These are phyloP conservation scores for Oreochromis niloticus DNA, from an alignment of 2,113 vertebrate genomes.

Conservation along the genomic window DNA sequence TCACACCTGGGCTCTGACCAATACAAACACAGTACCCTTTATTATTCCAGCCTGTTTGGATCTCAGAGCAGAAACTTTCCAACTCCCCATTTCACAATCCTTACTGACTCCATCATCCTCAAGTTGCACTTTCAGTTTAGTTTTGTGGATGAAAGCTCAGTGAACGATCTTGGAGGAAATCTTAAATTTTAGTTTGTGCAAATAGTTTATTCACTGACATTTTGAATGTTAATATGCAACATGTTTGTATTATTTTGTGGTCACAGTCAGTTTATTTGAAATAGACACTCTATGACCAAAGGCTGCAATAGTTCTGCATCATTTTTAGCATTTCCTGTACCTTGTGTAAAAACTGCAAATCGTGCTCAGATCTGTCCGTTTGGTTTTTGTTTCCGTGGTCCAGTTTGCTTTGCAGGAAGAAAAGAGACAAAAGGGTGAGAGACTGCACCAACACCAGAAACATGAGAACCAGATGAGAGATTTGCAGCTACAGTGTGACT, in stretches of 20 bases:
- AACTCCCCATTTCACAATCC: background rate
- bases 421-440: slow-evolving; percentile 95
- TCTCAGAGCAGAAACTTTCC: background rate
- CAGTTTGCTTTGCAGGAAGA: slow-evolving; percentile 95
- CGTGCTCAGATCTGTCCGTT: background rate
- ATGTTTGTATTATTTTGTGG: background rate
- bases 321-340: background rate
- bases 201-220: background rate
- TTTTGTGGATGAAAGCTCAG: background rate
- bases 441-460: slow-evolving; percentile 95
- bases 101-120: background rate
- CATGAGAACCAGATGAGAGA: slow-evolving; percentile 99
- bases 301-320: accelerated
- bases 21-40: background rate
- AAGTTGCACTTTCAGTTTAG: background rate
- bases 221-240: background rate
- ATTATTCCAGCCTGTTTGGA: background rate
- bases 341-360: background rate
- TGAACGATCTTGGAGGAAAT: background rate
- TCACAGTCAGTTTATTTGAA: background rate
- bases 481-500: slow-evolving; percentile 94
- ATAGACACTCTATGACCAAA: background rate
- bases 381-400: background rate
- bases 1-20: background rate
- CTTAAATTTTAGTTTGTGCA: background rate